Evolutionary conservation across 1,140 invertebrate species (phyloP).

Genomic region (Choristoneura fumiferana): DNA sequence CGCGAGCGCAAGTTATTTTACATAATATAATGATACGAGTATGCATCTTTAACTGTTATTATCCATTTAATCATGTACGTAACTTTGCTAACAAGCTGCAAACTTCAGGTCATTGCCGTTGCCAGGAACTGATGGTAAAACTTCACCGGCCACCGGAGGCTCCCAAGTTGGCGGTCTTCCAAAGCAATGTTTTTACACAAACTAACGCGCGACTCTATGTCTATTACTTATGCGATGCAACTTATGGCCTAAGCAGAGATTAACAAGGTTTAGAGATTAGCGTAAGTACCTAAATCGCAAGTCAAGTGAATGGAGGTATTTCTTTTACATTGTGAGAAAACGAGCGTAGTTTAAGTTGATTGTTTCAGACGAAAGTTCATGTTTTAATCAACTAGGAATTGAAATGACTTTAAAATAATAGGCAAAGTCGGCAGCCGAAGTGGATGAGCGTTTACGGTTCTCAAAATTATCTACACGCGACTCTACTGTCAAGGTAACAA

Average conservation of each 20-base stretch:
- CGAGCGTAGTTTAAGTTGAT: too few species aligned
- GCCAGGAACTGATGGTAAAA: conserved; percentile 13
- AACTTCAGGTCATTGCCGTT: conserved; percentile 7
- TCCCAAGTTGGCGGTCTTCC: conserved; percentile 39
- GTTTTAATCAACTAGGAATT: too few species aligned
- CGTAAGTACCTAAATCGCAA: background rate
- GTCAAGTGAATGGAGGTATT: too few species aligned
- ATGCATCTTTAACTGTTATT: background rate
- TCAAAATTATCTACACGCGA: too few species aligned
- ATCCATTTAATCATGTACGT: background rate
- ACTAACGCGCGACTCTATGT: conserved; percentile 23
- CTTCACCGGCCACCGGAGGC: conserved; percentile 8
- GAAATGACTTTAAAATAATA: too few species aligned
- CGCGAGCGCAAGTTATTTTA: too few species aligned
- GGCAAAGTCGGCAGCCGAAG: too few species aligned
- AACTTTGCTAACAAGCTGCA: conserved; percentile 13
- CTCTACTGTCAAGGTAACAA: too few species aligned
- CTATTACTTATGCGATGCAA: conserved; percentile 13
- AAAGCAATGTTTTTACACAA: conserved; percentile 41
- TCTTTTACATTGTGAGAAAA: too few species aligned
- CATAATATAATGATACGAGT: too few species aligned
- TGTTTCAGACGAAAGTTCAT: too few species aligned
- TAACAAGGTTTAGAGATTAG: background rate
- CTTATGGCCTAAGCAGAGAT: conserved; percentile 1
- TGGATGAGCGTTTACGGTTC: too few species aligned